These are phyloP conservation scores for Brevimyrus niger DNA, from an alignment of 2,113 vertebrate genomes.

Conservation along the genomic window DNA sequence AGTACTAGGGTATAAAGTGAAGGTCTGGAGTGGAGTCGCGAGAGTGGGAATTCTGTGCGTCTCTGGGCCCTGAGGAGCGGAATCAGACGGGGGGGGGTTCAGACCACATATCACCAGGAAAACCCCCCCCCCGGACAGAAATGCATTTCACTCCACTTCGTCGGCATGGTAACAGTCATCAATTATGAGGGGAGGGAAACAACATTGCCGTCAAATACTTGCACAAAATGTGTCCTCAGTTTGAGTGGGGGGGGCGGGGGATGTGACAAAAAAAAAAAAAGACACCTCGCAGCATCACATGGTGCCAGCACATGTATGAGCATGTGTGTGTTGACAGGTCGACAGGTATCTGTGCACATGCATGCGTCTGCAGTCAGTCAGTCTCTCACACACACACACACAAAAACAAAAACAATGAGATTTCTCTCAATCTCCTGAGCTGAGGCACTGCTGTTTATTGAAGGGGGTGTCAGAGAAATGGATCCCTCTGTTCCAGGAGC, in stretches of 20 bases:
- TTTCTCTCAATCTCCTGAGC: constrained; percentile 18
- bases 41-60: neutral
- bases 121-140: neutral
- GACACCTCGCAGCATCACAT: neutral
- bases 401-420: constrained; percentile 7
- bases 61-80: neutral
- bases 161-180: neutral
- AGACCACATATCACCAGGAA: neutral
- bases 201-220: neutral
- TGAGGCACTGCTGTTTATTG: constrained; percentile 22
- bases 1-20: neutral
- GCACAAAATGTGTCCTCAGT: neutral
- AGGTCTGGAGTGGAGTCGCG: neutral
- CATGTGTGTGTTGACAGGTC: neutral
- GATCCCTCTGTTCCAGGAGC: constrained; percentile 14
- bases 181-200: constrained; percentile 8
- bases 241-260: neutral
- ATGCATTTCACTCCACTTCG: neutral
- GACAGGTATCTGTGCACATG: neutral
- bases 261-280: neutral
- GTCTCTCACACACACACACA: neutral
- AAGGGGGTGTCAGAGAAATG: constrained; percentile 29
- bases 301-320: neutral
- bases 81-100: neutral
- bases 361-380: neutral